Evolutionary conservation across 1,140 invertebrate species (phyloP).

Genomic region (Gryon sp.): DNA sequence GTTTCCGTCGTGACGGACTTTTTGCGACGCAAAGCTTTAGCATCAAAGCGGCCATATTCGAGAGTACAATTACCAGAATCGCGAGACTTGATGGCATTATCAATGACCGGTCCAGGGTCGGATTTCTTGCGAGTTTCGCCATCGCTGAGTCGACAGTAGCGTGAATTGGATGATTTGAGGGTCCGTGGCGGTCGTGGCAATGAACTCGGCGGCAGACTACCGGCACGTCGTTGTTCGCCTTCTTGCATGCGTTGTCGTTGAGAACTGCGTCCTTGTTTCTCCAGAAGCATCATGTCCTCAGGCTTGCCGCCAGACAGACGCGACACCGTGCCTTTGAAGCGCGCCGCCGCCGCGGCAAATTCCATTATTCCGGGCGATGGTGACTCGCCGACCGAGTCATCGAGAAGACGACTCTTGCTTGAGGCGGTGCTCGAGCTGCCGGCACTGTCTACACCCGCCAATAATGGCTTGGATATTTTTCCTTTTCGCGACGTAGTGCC

Average conservation of each 20-base stretch:
- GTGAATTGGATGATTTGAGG: constrained; percentile 79
- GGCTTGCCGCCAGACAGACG: constrained; percentile 77
- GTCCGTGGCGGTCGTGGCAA: constrained; percentile 83
- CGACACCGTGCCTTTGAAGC: constrained; percentile 76
- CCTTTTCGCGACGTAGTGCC: constrained; percentile 89
- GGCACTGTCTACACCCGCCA: constrained; percentile 84
- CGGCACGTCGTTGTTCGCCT: constrained; percentile 77
- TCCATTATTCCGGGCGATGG: constrained; percentile 73
- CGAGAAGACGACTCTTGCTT: constrained; percentile 80
- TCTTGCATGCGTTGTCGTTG: constrained; percentile 85
- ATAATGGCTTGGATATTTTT: constrained; percentile 89
- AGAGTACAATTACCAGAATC: constrained; percentile 73
- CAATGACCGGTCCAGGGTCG: constrained; percentile 70
- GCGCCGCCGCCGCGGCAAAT: constrained; percentile 68
- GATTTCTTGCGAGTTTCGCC: constrained; percentile 79
- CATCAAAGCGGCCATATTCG: constrained; percentile 74
- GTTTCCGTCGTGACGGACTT: constrained; percentile 75
- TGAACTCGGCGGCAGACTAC: constrained; percentile 83
- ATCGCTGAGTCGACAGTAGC: constrained; percentile 82
- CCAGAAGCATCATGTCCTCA: constrained; percentile 86
- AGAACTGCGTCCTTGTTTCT: constrained; percentile 87
- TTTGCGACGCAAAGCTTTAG: constrained; percentile 77
- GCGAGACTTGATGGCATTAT: constrained; percentile 62
- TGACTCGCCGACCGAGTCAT: constrained; percentile 76
- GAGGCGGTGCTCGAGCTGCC: constrained; percentile 79